These are phyloP conservation scores for Mythimna albipuncta DNA, from an alignment of 2,888 invertebrate genomes.

Conservation along the genomic window DNA sequence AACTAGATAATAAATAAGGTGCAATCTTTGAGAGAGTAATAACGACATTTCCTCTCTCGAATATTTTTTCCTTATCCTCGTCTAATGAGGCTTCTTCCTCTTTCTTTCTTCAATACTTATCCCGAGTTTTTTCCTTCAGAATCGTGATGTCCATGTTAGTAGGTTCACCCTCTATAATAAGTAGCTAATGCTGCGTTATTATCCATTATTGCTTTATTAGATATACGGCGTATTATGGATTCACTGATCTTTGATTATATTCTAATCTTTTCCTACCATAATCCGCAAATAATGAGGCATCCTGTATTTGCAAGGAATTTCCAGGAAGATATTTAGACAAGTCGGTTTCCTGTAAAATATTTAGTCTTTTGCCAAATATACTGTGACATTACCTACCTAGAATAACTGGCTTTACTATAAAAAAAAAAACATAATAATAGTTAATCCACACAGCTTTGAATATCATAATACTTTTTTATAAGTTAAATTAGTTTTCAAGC, in stretches of 20 bases:
- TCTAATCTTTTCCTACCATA: slow-evolving; percentile 37
- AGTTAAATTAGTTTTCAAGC: slow-evolving; percentile 8
- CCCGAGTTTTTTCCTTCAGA: slow-evolving; percentile 71
- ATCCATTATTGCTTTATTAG: slow-evolving; percentile 65
- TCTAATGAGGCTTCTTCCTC: slow-evolving; percentile 74
- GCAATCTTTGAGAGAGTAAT: slow-evolving; percentile 60
- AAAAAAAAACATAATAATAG: neutral
- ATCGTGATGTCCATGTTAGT: slow-evolving; percentile 73
- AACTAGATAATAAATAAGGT: slow-evolving; percentile 57
- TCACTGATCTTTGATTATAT: slow-evolving; percentile 45
- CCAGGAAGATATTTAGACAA: neutral
- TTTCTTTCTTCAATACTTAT: slow-evolving; percentile 65
- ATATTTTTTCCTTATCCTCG: slow-evolving; percentile 73
- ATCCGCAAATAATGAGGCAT: slow-evolving; percentile 31
- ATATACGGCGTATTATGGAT: slow-evolving; percentile 43
- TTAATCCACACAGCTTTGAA: neutral
- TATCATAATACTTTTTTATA: neutral
- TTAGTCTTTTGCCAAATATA: neutral
- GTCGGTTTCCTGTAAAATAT: neutral
- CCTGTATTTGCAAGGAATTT: neutral
- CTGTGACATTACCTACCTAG: no score
- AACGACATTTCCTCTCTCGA: slow-evolving; percentile 67
- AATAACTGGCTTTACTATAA: neutral
- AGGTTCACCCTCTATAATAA: slow-evolving; percentile 65
- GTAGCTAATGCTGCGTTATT: slow-evolving; percentile 66